Percentiles rank a stretch among this genome's conserved stretches.
These are phyloP conservation scores for Harpagifer antarcticus DNA, from an alignment of 2,797 vertebrate genomes.

Conservation along the genomic window DNA sequence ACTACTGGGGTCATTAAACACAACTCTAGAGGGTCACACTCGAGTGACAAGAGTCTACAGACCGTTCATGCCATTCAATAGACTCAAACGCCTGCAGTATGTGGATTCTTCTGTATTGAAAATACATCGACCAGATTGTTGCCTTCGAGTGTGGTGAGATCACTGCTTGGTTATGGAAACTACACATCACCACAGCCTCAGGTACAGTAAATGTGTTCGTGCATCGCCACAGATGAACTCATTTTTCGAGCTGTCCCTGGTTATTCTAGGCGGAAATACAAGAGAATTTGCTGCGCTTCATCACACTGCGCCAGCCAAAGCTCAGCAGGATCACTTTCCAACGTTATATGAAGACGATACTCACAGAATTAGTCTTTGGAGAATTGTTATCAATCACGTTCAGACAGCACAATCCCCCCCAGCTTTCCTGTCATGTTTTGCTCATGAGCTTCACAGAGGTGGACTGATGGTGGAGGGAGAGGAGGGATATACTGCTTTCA, in stretches of 20 bases:
- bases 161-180: not conserved
- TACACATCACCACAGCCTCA: not conserved
- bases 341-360: not conserved
- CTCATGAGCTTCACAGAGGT: slow-evolving; percentile 31
- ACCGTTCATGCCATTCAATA: slow-evolving; percentile 1
- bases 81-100: not conserved
- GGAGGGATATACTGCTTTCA: slow-evolving; percentile 23
- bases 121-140: not conserved
- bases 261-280: slow-evolving; percentile 2
- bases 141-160: not conserved
- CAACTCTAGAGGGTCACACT: not conserved
- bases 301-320: not conserved
- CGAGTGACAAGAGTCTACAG: not conserved
- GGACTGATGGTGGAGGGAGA: slow-evolving; percentile 10
- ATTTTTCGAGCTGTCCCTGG: slow-evolving; percentile 1
- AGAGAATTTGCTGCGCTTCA: slow-evolving; percentile 1
- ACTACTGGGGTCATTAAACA: not conserved
- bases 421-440: slow-evolving; percentile 37
- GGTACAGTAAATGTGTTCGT: not conserved
- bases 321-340: slow-evolving; percentile 18
- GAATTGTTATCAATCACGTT: slow-evolving; percentile 31
- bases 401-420: slow-evolving; percentile 25
- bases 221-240: not conserved
- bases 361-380: slow-evolving; percentile 34
- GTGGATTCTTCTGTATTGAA: not conserved